These are phyloP conservation scores for Cottoperca gobio DNA, from an alignment of 2,797 vertebrate species.

Conservation along the genomic window DNA sequence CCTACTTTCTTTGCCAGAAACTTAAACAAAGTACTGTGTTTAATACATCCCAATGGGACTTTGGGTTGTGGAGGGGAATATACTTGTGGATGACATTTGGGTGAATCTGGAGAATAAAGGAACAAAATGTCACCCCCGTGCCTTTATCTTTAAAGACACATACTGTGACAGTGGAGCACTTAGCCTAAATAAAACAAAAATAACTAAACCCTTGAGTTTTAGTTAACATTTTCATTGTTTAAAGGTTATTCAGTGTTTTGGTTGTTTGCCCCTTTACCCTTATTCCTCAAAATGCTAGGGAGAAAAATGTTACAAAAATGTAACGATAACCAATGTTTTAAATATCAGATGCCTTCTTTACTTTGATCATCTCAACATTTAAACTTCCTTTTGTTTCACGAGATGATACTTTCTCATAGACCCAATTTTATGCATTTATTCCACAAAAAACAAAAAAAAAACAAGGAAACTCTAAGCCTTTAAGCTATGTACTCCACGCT, in stretches of 20 bases:
- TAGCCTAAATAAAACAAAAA: background rate
- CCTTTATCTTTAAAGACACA: conserved; percentile 9
- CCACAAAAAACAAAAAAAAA: background rate
- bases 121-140: conserved; percentile 10
- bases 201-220: background rate
- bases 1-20: conserved; percentile 16
- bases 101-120: conserved; percentile 15
- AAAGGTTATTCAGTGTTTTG: background rate
- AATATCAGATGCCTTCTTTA: background rate
- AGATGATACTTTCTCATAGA: background rate
- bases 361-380: background rate
- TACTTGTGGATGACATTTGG: conserved; percentile 32
- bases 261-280: background rate
- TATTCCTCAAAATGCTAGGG: background rate
- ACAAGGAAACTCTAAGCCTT: background rate
- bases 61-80: background rate
- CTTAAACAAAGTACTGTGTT: conserved; percentile 37
- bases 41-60: conserved; percentile 32
- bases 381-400: background rate
- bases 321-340: background rate
- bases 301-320: background rate
- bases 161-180: background rate
- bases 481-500: background rate
- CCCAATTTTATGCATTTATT: background rate
- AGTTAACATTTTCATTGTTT: background rate